Evolutionary conservation across 2,888 invertebrate species (phyloP).

Genomic region (Deilephila elpenor): DNA sequence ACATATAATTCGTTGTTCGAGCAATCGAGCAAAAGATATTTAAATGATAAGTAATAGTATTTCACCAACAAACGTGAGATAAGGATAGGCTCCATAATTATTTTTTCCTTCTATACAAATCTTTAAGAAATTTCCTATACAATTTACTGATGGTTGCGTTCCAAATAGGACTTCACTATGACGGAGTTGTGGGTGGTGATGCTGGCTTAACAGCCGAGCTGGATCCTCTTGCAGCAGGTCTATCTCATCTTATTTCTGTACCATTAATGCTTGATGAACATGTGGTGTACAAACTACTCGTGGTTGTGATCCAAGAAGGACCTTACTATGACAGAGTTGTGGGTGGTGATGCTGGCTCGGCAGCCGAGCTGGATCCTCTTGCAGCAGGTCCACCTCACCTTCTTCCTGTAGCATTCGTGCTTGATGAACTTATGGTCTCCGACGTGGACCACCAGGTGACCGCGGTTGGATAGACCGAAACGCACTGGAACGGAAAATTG

Average conservation of each 20-base stretch:
- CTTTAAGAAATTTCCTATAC: no score
- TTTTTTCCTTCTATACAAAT: no score
- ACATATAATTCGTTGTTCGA: no score
- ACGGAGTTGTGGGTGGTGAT: constrained; percentile 51
- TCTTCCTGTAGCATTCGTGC: constrained; percentile 73
- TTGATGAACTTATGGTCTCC: constrained; percentile 72
- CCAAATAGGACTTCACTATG: constrained; percentile 66
- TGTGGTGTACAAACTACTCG: constrained; percentile 46
- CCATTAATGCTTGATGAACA: constrained; percentile 76
- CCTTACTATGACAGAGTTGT: constrained; percentile 62
- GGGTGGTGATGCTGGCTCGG: constrained; percentile 42
- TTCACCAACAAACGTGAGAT: no score
- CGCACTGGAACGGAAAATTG: constrained; percentile 57
- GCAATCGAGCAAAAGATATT: no score
- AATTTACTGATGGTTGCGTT: constrained; percentile 62
- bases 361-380: constrained; percentile 33
- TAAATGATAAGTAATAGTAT: no score
- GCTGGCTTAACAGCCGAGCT: constrained; percentile 33
- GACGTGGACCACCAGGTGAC: constrained; percentile 68
- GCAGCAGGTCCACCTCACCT: constrained; percentile 65
- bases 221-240: constrained; percentile 45
- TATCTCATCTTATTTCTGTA: constrained; percentile 72
- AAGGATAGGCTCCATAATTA: no score
- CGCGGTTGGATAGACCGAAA: constrained; percentile 72
- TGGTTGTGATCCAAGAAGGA: constrained; percentile 70